Evolutionary conservation across 1,140 invertebrate species (phyloP), one percentile per base, ranked within the genome.

Genomic region (Drosophila athabasca): DNA sequence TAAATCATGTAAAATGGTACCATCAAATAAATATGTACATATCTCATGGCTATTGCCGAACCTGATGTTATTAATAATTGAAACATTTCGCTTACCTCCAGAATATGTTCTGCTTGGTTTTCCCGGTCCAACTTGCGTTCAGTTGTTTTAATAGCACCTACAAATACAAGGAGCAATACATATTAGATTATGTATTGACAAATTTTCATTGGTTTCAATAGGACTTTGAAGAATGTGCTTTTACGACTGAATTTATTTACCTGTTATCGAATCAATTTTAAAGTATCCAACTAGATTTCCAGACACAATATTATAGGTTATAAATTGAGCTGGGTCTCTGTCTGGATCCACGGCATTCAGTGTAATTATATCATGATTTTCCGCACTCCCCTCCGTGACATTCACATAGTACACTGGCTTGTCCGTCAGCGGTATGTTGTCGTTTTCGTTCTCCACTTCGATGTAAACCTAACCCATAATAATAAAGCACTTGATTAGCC

Each of bases 221-320:
- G 2, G 31, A 2, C 2, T 13, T 5, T 3, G 4, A 39, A 39
- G 35, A 13, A 13, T 8, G 2, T 22, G 17, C n/a, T 24, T 17
- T 50, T 29, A 35, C 26, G 15, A 9, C 5, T 1, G 17, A 19
- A 19, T 19, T 19, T 29, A 3, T 93, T 94, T 93, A 98, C 97
- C 97, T 74, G 96, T 96, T 5, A 93, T 93, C 19, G 94, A 93
- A 92, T 98, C 96, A 78, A 99, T 98, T 54, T 95, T 92, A 92
- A 99, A 99, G 83, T 97, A 96, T 49, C 96, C 95, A 83, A 97
- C 96, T 0, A 97, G 95, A 93, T 99, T 98, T 74, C 97, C 98
- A 31, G 96, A 96, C 1, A 95, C 95, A 91, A 99, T 98, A 68
- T 94, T 94, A 91, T 95, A 98, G 35, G 94, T 94, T 80, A 98